Percentiles rank a stretch among this genome's conserved stretches.
phyloP scores from a whole-genome alignment of 2,888 invertebrate species.

The Xestia ashworthii region DNA sequence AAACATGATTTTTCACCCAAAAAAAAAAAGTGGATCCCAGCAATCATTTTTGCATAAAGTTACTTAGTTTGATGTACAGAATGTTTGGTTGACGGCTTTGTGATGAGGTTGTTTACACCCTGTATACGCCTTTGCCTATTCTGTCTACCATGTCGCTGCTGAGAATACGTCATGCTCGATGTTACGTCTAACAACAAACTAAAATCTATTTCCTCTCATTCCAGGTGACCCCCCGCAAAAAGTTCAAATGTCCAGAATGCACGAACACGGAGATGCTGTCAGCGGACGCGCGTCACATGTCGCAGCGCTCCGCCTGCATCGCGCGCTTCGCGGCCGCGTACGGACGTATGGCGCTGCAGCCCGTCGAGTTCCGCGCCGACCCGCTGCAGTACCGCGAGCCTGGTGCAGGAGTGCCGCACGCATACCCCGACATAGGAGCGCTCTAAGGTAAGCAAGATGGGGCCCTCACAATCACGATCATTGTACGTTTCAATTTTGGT shows the following conservation, averaged over 20 bases:
- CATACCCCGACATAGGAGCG: slow-evolving; percentile 96
- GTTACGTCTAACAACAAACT: background rate
- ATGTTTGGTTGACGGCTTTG: no score
- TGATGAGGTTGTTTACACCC: no score
- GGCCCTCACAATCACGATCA: slow-evolving; percentile 33
- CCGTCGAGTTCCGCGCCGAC: slow-evolving; percentile 98
- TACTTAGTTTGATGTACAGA: no score
- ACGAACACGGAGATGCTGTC: slow-evolving; percentile 98
- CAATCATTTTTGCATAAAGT: no score
- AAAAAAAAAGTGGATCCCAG: no score
- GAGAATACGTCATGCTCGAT: no score
- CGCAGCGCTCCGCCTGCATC: slow-evolving; percentile 97
- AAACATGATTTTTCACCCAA: no score
- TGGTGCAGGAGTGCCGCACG: slow-evolving; percentile 95
- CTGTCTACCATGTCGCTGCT: background rate
- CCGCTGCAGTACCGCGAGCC: slow-evolving; percentile 97
- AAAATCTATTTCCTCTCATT: slow-evolving; percentile 47
- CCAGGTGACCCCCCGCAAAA: slow-evolving; percentile 98
- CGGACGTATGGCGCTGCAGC: slow-evolving; percentile 96
- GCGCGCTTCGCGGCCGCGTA: slow-evolving; percentile 95
- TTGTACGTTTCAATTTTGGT: no score
- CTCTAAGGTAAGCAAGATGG: slow-evolving; percentile 89
- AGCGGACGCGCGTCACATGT: slow-evolving; percentile 97
- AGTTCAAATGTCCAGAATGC: slow-evolving; percentile 99
- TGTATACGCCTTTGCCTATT: background rate